Percentiles rank a stretch among this genome's conserved stretches.
phyloP scores from a whole-genome alignment of 2,113 vertebrate species.

The Anolis carolinensis region DNA sequence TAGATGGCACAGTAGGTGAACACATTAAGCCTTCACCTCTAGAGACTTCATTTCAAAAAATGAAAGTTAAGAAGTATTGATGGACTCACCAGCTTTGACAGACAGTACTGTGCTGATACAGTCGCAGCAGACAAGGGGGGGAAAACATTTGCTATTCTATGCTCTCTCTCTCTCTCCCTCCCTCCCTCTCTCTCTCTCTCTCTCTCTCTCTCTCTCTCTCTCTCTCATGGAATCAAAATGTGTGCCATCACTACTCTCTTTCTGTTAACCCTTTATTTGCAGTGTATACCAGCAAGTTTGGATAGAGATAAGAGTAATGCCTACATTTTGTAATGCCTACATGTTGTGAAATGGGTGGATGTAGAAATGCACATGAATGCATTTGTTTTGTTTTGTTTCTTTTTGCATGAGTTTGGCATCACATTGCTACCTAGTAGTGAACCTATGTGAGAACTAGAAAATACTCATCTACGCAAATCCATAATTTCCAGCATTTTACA shows the following conservation, averaged over 20 bases:
- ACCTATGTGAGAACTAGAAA: too few relatives aligned
- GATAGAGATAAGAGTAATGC: not conserved
- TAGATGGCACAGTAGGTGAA: not conserved
- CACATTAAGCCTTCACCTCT: not conserved
- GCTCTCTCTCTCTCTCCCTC: too few relatives aligned
- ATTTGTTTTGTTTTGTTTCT: too few relatives aligned
- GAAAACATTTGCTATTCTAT: not conserved
- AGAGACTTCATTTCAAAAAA: not conserved
- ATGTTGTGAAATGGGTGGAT: not conserved
- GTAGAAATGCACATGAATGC: too few relatives aligned
- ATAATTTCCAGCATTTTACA: too few relatives aligned
- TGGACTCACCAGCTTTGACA: slow-evolving; percentile 2
- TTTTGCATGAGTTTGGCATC: too few relatives aligned
- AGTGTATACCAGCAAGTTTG: not conserved
- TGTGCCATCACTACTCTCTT: not conserved
- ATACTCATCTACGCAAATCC: too few relatives aligned
- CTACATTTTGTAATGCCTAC: too few relatives aligned
- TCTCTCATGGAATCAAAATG: not conserved
- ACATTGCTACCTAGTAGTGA: too few relatives aligned
- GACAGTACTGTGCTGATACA: not conserved
- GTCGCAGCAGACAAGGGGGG: not conserved
- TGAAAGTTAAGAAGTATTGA: not conserved
- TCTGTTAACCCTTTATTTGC: not conserved
- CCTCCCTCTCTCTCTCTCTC: too few relatives aligned
- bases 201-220: too few relatives aligned